These are phyloP conservation scores for Monoplex corrugatus DNA, from an alignment of 2,888 invertebrate species.

Conservation along the genomic window DNA sequence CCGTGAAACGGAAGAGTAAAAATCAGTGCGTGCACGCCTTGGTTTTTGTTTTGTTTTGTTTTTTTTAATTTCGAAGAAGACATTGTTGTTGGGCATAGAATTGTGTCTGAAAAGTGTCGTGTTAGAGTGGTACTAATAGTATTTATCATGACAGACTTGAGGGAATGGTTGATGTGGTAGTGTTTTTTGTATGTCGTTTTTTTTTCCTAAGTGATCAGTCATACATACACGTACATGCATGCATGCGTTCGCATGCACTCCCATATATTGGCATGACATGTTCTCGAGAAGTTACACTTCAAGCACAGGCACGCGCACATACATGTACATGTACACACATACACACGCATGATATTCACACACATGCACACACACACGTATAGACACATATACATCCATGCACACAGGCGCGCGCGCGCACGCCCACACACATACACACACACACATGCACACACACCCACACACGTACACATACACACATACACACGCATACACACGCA, in stretches of 20 bases:
- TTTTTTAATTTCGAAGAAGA: background rate
- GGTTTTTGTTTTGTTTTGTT: background rate
- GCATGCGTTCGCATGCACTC: background rate
- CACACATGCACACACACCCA: background rate
- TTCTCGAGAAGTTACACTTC: too few species aligned
- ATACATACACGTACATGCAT: background rate
- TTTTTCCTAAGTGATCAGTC: background rate
- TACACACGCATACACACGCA: slow-evolving; percentile 16
- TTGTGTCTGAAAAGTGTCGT: background rate
- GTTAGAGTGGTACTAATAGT: background rate
- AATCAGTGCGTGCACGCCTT: background rate
- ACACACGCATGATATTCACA: background rate
- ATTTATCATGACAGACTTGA: background rate
- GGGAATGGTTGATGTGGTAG: background rate
- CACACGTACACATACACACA: slow-evolving; percentile 16
- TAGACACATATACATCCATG: background rate
- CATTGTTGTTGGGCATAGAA: background rate
- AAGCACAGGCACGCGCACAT: background rate
- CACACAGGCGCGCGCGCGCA: background rate
- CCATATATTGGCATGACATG: background rate
- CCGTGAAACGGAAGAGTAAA: slow-evolving; percentile 48
- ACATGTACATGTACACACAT: slow-evolving; percentile 15
- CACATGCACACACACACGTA: slow-evolving; percentile 23
- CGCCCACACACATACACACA: background rate
- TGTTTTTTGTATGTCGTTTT: background rate